These are phyloP conservation scores for Botrylloides violaceus DNA, from an alignment of 23 tunicate genomes.

Conservation along the genomic window DNA sequence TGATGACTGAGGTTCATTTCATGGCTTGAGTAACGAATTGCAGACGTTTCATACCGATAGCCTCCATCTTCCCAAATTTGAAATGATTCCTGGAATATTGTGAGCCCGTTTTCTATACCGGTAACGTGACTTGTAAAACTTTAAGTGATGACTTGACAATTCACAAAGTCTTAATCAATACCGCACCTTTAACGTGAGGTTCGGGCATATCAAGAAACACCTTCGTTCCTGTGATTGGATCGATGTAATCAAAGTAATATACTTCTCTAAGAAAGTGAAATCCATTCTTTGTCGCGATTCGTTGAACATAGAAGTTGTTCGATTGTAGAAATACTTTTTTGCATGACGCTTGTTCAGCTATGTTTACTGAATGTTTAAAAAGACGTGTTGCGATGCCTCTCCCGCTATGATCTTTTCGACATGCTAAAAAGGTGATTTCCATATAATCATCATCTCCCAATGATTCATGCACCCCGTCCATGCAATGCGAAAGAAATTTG, in stretches of 20 bases:
- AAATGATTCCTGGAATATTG: too few species aligned
- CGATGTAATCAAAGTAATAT: neutral
- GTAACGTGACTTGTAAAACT: too few species aligned
- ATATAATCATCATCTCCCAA: neutral
- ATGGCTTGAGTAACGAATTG: too few species aligned
- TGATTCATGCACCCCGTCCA: neutral
- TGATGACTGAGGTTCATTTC: too few species aligned
- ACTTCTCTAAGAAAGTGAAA: neutral
- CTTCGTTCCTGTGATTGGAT: constrained; percentile 1
- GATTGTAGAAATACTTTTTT: neutral
- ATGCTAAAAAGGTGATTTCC: neutral
- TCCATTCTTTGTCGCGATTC: neutral
- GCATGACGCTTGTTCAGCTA: neutral
- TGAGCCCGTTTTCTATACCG: too few species aligned
- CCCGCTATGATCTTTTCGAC: neutral
- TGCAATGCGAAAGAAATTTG: neutral
- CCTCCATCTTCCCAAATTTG: too few species aligned
- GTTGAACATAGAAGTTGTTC: neutral
- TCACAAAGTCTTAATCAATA: neutral
- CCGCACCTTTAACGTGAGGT: neutral
- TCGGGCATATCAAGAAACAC: neutral
- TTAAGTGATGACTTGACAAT: too few species aligned
- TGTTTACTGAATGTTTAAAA: neutral
- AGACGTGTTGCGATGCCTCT: neutral
- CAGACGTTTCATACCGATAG: too few species aligned